A percentile compares a stretch with the other conserved stretches of the same genome.
Conservation (phyloP, 1,140 invertebrate genomes). For the Drosophila simulans region DNA sequence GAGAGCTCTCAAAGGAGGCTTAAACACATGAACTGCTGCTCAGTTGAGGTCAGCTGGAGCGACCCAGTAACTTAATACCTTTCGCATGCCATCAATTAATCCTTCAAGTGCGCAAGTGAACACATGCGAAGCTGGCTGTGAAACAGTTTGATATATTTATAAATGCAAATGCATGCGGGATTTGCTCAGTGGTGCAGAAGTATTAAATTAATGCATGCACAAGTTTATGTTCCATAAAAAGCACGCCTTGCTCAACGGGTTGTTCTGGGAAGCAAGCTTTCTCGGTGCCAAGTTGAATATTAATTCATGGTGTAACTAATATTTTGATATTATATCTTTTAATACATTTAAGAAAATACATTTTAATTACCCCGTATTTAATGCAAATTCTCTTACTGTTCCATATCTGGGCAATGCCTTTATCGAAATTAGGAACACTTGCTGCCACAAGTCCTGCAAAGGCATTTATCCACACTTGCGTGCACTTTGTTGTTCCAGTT, state of each 20-base stretch:
- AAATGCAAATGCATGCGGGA: slow-evolving; percentile 56
- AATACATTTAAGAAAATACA: not conserved
- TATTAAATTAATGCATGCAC: slow-evolving; percentile 62
- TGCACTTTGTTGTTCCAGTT: slow-evolving; percentile 48
- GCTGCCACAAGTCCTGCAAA: slow-evolving; percentile 4
- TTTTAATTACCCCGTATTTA: not conserved
- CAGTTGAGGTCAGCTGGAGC: slow-evolving; percentile 1
- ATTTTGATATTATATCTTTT: no score
- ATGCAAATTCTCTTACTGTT: not conserved
- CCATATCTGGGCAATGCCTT: not conserved
- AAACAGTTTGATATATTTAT: slow-evolving; percentile 34
- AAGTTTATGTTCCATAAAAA: slow-evolving; percentile 12
- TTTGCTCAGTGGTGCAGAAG: slow-evolving; percentile 55
- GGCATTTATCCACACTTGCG: slow-evolving; percentile 46
- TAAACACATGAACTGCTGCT: slow-evolving; percentile 10
- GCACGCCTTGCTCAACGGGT: not conserved
- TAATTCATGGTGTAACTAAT: not conserved
- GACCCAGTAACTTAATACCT: slow-evolving; percentile 51
- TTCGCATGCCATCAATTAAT: slow-evolving; percentile 67
- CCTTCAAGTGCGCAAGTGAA: slow-evolving; percentile 50
- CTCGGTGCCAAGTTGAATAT: not conserved
- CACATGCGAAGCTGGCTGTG: slow-evolving; percentile 14
- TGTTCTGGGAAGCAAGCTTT: slow-evolving; percentile 5
- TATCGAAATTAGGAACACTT: not conserved
- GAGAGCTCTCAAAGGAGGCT: slow-evolving; percentile 2